Percentiles rank a stretch among this genome's conserved stretches.
phyloP scores from a whole-genome alignment of 2,113 vertebrate species.

The Labeo rohita region DNA sequence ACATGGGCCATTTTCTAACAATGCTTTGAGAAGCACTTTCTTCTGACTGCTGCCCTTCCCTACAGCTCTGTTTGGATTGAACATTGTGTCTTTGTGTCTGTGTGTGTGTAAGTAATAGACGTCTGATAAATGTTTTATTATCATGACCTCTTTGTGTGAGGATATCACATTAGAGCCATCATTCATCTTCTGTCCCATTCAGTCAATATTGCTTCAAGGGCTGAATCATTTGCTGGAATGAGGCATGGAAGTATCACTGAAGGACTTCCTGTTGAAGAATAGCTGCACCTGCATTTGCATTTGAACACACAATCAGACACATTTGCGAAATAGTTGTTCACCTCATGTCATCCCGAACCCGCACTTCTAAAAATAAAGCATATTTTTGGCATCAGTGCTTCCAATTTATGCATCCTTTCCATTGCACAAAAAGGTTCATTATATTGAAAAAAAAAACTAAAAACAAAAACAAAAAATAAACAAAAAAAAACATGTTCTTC shows the following conservation, averaged over 20 bases:
- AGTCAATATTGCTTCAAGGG: conserved; percentile 57
- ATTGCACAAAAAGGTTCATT: background rate
- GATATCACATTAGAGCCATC: conserved; percentile 50
- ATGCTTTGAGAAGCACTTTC: conserved; percentile 33
- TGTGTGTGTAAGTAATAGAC: conserved; percentile 50
- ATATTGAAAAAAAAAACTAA: no score
- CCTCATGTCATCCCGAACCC: background rate
- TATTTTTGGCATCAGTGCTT: background rate
- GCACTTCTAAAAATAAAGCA: background rate
- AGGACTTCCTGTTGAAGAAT: conserved; percentile 13
- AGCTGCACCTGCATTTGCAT: conserved; percentile 3
- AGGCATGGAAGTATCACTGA: conserved; percentile 24
- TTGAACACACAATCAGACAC: background rate
- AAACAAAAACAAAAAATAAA: no score
- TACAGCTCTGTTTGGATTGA: conserved; percentile 35
- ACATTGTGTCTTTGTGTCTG: conserved; percentile 29
- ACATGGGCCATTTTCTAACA: conserved; percentile 31
- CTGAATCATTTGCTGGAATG: conserved; percentile 46
- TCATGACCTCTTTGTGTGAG: conserved; percentile 55
- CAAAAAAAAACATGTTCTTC: no score
- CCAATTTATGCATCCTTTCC: background rate
- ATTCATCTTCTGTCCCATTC: conserved; percentile 55
- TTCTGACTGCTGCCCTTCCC: conserved; percentile 41
- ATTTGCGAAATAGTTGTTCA: background rate
- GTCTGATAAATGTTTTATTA: conserved; percentile 59